Base-by-base conservation (phyloP, 2,797 vertebrate species). In the Fundulus diaphanus region DNA sequence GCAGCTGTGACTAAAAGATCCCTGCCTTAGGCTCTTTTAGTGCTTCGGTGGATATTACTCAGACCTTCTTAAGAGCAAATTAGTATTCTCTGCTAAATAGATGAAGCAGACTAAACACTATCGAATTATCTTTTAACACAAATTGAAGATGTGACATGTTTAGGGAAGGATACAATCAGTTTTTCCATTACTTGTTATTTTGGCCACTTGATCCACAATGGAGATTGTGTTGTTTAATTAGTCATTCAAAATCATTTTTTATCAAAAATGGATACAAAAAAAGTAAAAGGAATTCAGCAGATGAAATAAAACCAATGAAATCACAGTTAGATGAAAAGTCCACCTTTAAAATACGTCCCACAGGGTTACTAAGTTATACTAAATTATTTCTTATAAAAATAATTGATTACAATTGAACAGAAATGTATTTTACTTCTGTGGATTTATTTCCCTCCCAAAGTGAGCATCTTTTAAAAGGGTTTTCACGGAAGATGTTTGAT, bases 1-100 rank as follows among this genome's bases (percentile, higher is more conserved):
- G 42, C 88, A 88, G 84, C 83, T 92, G 89, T 76, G 74, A 75
- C 75, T 70, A 46, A 68, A 82, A 80, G 74, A 81, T 67, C 24
- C 81, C 71, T 46, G 85, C 85, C 59, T 69, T 2, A 0, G 78
- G 89, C 81, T 80, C 54, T 46, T 76, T 76, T 75, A 74, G 71
- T 82, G 82, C 76, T 84, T 84, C 76, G 80, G 44, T 85, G 72
- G 68, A 54, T 73, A 73, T 86, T 57, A 74, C 79, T 86, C 68
- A 78, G 13, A 37, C 71, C 49, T 73, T 79, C 77, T 77, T 59
- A 66, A 56, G 67, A 70, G 33, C 27, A 56, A 75, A 49, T 79
- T 33, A 52, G 44, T 72, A 40, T 48, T 88, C 18, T n/a, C 42
- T 80, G 37, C 51, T 76, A 37, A 87, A 52, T 57, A 72, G 61